These are phyloP conservation scores for Harpalus rufipes DNA, from an alignment of 2,888 invertebrate genomes.

Conservation along the genomic window DNA sequence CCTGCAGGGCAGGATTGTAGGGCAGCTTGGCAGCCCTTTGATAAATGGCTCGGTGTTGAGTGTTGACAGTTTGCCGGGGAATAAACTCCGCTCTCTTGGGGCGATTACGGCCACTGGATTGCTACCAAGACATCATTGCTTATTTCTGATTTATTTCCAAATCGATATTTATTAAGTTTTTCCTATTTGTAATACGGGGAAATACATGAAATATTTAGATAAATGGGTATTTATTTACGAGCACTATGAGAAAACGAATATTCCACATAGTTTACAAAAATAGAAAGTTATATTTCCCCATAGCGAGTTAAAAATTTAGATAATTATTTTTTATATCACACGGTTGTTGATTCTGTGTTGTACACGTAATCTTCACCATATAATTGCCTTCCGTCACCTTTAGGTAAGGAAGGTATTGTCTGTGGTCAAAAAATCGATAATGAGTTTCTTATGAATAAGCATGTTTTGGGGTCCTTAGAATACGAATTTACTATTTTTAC, in stretches of 20 bases:
- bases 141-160: constrained; percentile 3
- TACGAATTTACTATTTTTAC: too few species aligned
- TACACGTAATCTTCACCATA: too few species aligned
- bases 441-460: too few species aligned
- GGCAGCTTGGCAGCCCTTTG: constrained; percentile 39
- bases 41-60: constrained; percentile 58
- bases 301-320: too few species aligned
- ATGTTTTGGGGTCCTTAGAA: too few species aligned
- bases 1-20: constrained; percentile 7
- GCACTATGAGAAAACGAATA: background rate
- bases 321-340: too few species aligned
- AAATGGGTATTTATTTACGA: background rate
- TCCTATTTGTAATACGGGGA: background rate
- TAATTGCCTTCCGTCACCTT: too few species aligned
- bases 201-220: background rate
- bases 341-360: too few species aligned
- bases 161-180: constrained; percentile 7
- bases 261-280: background rate
- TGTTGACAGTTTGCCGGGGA: constrained; percentile 63
- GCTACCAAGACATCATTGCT: constrained; percentile 7
- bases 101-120: constrained; percentile 48
- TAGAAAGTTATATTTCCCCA: too few species aligned
- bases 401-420: too few species aligned
- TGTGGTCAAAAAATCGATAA: too few species aligned
- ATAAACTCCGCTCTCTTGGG: constrained; percentile 58